These are phyloP conservation scores for Sus cebifrons DNA, from an alignment of 2,797 vertebrate genomes.

Conservation along the genomic window DNA sequence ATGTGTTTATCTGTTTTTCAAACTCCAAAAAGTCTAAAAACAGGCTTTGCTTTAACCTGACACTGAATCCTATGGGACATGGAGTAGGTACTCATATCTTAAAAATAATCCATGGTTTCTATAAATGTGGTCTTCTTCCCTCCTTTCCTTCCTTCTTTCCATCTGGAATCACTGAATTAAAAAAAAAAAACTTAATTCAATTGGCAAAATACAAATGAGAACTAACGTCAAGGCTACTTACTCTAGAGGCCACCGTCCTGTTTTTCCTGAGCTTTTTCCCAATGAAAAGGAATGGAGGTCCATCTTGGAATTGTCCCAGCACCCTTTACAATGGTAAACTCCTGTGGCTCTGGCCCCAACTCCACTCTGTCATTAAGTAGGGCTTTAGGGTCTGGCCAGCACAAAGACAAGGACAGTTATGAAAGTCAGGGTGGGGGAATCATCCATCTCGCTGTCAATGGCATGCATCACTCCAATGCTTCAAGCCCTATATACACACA, in stretches of 20 bases:
- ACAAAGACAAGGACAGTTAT: conserved; percentile 55
- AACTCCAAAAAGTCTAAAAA: conserved; percentile 29
- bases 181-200: conserved; percentile 14
- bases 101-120: conserved; percentile 29
- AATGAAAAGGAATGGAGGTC: not conserved
- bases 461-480: conserved; percentile 84
- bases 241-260: conserved; percentile 38
- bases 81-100: not conserved
- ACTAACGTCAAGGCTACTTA: conserved; percentile 60
- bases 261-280: not conserved
- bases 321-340: not conserved
- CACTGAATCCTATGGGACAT: not conserved
- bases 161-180: conserved; percentile 56
- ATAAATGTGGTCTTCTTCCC: not conserved
- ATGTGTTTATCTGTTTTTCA: not conserved
- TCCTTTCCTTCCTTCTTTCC: not conserved
- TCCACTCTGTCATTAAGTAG: conserved; percentile 69
- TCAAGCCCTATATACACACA: conserved; percentile 88
- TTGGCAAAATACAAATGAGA: conserved; percentile 26
- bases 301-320: conserved; percentile 20
- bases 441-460: conserved; percentile 73
- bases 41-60: not conserved
- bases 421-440: conserved; percentile 56
- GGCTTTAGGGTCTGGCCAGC: conserved; percentile 12
- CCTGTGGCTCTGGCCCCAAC: not conserved